phyloP scores from a whole-genome alignment of 2,113 vertebrate species.

The Penelope pileata region DNA sequence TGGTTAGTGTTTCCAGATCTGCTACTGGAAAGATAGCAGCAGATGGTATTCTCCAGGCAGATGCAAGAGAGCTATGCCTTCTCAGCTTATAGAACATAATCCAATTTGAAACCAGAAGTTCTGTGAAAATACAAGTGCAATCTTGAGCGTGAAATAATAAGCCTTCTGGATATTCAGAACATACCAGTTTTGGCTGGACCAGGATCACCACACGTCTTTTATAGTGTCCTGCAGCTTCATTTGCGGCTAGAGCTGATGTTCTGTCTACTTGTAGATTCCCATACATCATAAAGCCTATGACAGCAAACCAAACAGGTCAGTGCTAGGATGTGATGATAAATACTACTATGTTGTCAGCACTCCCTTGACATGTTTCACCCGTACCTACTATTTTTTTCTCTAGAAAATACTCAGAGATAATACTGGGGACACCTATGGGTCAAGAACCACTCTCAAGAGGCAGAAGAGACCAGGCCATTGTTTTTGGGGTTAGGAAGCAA shows the following conservation, averaged over 20 bases:
- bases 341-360: not conserved
- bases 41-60: constrained; percentile 52
- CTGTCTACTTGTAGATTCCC: not conserved
- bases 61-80: not conserved
- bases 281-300: not conserved
- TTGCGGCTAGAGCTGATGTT: not conserved
- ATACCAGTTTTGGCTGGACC: not conserved
- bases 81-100: constrained; percentile 21
- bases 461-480: not conserved
- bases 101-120: constrained; percentile 31
- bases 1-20: not conserved
- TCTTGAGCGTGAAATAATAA: constrained; percentile 29
- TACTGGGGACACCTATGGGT: accelerated
- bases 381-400: not conserved
- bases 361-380: not conserved
- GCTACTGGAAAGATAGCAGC: constrained; percentile 36
- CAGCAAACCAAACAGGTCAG: not conserved
- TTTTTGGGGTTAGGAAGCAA: not conserved
- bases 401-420: not conserved
- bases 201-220: not conserved
- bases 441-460: not conserved
- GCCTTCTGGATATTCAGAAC: constrained; percentile 14
- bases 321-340: not conserved
- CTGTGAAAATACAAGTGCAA: constrained; percentile 7
- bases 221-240: not conserved